These are phyloP conservation scores for Rhegmatorhina hoffmannsi DNA, from an alignment of 2,113 vertebrate genomes.

Conservation along the genomic window DNA sequence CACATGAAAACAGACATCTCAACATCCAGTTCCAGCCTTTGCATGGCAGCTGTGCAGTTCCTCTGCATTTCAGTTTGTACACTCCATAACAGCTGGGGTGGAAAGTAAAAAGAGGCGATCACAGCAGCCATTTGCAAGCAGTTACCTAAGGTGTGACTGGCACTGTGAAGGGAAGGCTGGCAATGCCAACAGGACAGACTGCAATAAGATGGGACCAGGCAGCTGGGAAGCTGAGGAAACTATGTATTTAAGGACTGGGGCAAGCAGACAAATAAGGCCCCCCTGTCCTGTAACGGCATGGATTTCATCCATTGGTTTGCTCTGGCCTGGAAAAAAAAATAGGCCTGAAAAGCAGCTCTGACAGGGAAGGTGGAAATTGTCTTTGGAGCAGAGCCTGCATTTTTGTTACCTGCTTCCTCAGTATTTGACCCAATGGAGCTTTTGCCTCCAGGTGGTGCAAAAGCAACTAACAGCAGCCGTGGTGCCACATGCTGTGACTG, in stretches of 20 bases:
- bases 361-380: neutral
- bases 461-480: neutral
- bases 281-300: neutral
- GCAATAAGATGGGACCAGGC: neutral
- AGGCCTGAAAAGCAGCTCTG: neutral
- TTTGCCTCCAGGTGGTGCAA: neutral
- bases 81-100: neutral
- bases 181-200: neutral
- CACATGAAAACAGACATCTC: neutral
- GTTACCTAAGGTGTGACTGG: neutral
- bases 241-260: neutral
- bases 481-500: neutral
- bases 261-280: neutral
- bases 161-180: neutral
- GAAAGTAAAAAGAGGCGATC: accelerated
- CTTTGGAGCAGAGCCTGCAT: neutral
- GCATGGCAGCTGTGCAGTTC: neutral
- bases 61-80: neutral
- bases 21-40: neutral
- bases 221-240: neutral
- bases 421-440: neutral
- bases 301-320: neutral
- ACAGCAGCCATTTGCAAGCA: neutral
- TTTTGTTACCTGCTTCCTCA: neutral
- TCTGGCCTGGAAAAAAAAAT: neutral